Evolutionary conservation across 92 coral and sea anemone species (phyloP).

Genomic region (Zoanthus solanderi): DNA sequence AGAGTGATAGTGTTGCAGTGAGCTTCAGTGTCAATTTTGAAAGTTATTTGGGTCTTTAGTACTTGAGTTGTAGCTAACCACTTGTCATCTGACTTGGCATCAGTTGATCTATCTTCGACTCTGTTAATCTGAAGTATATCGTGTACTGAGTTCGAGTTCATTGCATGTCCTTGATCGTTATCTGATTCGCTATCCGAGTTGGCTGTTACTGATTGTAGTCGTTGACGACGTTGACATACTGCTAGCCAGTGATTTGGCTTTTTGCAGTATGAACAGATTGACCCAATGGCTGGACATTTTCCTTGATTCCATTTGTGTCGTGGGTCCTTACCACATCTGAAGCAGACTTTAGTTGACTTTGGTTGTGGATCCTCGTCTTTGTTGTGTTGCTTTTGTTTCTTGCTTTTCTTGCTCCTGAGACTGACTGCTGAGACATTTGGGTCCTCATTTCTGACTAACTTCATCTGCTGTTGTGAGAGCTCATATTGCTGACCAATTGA

Average conservation of each 20-base stretch:
- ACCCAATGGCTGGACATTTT: constrained; percentile 53
- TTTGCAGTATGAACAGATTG: constrained; percentile 41
- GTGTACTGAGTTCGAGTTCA: no score
- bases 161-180: no score
- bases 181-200: neutral
- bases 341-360: neutral
- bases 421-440: constrained; percentile 27
- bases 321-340: no score
- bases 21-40: constrained; percentile 32
- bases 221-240: constrained; percentile 36
- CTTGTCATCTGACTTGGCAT: constrained; percentile 5
- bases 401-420: no score
- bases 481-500: constrained; percentile 41
- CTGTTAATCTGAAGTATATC: no score
- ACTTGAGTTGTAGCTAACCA: neutral
- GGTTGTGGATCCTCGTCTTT: no score
- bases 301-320: constrained; percentile 59
- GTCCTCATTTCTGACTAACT: constrained; percentile 45
- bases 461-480: constrained; percentile 46
- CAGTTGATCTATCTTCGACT: no score
- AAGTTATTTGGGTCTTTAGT: neutral
- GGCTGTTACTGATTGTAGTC: constrained; percentile 10
- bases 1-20: constrained; percentile 45
- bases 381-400: no score
- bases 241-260: constrained; percentile 47